These are phyloP conservation scores for Steatocranus sp. DNA, from an alignment of 2,797 vertebrate genomes.

Conservation along the genomic window DNA sequence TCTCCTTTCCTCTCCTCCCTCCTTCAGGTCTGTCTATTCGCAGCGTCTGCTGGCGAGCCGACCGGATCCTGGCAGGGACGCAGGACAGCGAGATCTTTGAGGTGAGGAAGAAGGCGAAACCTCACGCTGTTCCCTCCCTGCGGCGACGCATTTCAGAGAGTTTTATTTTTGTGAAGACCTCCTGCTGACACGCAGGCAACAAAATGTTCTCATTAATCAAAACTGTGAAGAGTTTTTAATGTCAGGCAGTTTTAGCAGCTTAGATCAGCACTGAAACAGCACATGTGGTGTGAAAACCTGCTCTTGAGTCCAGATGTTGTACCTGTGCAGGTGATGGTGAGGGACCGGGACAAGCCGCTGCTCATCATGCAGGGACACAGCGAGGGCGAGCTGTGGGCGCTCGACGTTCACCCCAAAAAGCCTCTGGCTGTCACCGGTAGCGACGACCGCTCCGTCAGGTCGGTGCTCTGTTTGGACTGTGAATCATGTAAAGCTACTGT, in stretches of 20 bases:
- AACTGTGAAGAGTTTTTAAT: not conserved
- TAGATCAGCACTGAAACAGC: not conserved
- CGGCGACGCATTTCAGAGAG: not conserved
- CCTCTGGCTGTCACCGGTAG: conserved; percentile 91
- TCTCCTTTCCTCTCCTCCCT: not conserved
- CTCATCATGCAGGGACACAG: conserved; percentile 95
- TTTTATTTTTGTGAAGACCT: not conserved
- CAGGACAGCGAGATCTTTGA: conserved; percentile 98
- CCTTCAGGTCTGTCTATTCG: conserved; percentile 88
- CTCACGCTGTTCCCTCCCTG: not conserved
- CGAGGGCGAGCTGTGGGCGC: conserved; percentile 94
- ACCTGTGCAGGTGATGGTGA: conserved; percentile 80
- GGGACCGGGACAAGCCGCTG: conserved; percentile 91
- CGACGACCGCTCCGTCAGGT: conserved; percentile 93
- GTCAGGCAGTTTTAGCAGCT: not conserved
- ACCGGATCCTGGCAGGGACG: conserved; percentile 89
- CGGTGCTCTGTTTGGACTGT: not conserved
- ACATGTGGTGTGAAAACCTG: not conserved
- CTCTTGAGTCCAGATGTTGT: not conserved
- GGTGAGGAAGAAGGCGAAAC: conserved; percentile 22
- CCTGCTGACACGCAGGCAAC: not conserved
- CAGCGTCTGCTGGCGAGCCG: conserved; percentile 95
- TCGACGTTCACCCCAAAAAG: conserved; percentile 92
- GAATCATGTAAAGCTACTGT: not conserved
- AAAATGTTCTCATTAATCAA: not conserved